These are phyloP conservation scores for Mus pahari DNA, from an alignment of 2,113 vertebrate species.

Conservation along the genomic window DNA sequence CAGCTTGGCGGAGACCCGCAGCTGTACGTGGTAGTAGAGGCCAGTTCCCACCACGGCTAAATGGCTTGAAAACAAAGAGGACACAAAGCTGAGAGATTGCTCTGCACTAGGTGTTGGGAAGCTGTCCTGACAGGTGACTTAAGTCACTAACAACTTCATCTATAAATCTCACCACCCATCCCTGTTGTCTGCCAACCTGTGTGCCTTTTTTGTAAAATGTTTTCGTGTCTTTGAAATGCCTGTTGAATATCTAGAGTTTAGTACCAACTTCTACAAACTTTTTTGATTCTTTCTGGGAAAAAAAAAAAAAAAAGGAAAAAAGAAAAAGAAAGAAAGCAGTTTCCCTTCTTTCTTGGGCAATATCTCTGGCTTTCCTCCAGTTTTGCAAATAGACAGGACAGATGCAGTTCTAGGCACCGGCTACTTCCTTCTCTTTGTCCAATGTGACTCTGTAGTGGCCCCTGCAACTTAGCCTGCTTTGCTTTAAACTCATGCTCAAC, in stretches of 20 bases:
- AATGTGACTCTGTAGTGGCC: not conserved
- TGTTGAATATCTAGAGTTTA: constrained; percentile 88
- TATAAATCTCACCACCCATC: constrained; percentile 93
- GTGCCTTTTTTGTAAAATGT: constrained; percentile 96
- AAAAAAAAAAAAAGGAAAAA: not conserved
- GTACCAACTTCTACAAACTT: constrained; percentile 83
- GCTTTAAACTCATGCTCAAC: constrained; percentile 57
- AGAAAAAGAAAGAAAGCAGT: constrained; percentile 87
- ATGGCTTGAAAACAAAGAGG: constrained; percentile 86
- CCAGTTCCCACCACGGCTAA: constrained; percentile 85
- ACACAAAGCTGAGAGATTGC: constrained; percentile 94
- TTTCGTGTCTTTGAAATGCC: constrained; percentile 91
- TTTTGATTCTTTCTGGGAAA: constrained; percentile 87
- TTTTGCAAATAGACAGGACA: constrained; percentile 81
- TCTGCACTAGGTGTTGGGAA: constrained; percentile 86
- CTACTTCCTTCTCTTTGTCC: constrained; percentile 34
- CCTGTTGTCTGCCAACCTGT: constrained; percentile 96
- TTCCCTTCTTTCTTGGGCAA: constrained; percentile 95
- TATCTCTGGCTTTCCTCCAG: constrained; percentile 88
- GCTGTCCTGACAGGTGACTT: constrained; percentile 79
- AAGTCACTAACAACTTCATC: constrained; percentile 86
- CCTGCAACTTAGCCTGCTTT: not conserved
- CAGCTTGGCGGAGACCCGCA: constrained; percentile 72
- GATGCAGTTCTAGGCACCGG: constrained; percentile 46
- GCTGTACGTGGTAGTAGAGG: constrained; percentile 76